A percentile compares a stretch with the other conserved stretches of the same genome.
These are phyloP conservation scores for Pogonognathellus flavescens DNA, from an alignment of 1,140 invertebrate genomes.

Conservation along the genomic window DNA sequence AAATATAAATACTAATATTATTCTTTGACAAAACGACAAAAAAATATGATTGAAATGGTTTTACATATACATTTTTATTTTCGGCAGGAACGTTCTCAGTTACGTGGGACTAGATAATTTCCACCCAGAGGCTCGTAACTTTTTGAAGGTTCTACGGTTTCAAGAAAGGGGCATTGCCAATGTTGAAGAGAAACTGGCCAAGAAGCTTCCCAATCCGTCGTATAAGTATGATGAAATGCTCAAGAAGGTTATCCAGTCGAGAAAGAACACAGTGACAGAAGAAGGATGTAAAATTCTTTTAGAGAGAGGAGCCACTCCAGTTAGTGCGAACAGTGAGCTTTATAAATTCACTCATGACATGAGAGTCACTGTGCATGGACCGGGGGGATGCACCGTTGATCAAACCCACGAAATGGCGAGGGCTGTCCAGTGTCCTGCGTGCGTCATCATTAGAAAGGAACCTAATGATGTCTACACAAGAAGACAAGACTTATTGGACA, in stretches of 20 bases:
- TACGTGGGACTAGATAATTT: constrained; percentile 54
- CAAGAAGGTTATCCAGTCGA: constrained; percentile 20
- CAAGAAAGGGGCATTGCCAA: not conserved
- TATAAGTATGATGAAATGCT: constrained; percentile 52
- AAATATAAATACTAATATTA: too few species aligned
- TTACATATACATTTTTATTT: too few species aligned
- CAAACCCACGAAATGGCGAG: constrained; percentile 35
- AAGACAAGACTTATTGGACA: constrained; percentile 23
- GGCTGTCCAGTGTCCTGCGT: constrained; percentile 30
- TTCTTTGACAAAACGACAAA: too few species aligned
- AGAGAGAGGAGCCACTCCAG: constrained; percentile 37
- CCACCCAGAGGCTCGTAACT: not conserved
- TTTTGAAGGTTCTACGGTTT: not conserved
- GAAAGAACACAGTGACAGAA: constrained; percentile 45
- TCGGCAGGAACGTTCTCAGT: constrained; percentile 36
- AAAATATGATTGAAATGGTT: too few species aligned
- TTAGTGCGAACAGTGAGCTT: not conserved
- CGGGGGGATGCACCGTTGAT: not conserved
- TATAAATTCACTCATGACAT: constrained; percentile 52
- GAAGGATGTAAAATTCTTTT: constrained; percentile 48
- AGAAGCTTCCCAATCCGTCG: not conserved
- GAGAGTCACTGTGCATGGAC: constrained; percentile 6
- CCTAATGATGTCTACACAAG: constrained; percentile 25
- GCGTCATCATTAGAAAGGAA: constrained; percentile 56
- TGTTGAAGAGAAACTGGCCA: not conserved